Conservation (phyloP, 2,113 vertebrate genomes). For the Dermatemys mawii region DNA sequence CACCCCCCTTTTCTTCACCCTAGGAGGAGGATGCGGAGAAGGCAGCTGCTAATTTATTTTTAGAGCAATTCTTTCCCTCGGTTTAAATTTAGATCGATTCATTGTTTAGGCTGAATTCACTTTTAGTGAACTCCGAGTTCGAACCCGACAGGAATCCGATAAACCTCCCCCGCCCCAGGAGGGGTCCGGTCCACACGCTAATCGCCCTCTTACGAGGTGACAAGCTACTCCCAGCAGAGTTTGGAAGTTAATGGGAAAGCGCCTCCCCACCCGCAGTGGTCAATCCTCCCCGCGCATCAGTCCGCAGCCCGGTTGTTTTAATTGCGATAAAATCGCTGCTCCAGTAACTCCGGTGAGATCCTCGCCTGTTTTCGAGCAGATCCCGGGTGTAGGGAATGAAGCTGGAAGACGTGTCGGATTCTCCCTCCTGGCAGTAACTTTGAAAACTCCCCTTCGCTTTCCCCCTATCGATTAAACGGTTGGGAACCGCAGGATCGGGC, state of each 20-base stretch:
- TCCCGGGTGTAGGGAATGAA: no score
- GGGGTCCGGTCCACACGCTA: background rate
- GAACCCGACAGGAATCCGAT: background rate
- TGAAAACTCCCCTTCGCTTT: background rate
- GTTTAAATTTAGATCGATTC: conserved; percentile 80
- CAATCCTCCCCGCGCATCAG: background rate
- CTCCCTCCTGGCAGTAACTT: background rate
- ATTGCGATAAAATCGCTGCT: background rate
- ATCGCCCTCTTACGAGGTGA: background rate
- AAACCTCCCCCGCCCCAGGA: no score
- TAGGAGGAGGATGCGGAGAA: conserved; percentile 44
- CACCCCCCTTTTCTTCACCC: background rate
- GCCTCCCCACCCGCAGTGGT: background rate
- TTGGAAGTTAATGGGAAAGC: background rate
- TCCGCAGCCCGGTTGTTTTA: background rate
- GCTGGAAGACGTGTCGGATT: background rate
- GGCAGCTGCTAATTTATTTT: conserved; percentile 81
- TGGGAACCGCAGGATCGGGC: background rate
- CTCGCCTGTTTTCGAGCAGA: background rate
- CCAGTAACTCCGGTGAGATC: background rate
- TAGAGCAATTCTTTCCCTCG: conserved; percentile 76
- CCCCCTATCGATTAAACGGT: background rate
- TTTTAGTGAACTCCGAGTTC: conserved; percentile 62
- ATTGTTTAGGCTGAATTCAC: conserved; percentile 71
- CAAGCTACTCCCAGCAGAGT: background rate